Evolutionary conservation across 2,888 invertebrate genomes (phyloP), one percentile per base, ranked within the genome.

Genomic region (Drosophila lutescens): DNA sequence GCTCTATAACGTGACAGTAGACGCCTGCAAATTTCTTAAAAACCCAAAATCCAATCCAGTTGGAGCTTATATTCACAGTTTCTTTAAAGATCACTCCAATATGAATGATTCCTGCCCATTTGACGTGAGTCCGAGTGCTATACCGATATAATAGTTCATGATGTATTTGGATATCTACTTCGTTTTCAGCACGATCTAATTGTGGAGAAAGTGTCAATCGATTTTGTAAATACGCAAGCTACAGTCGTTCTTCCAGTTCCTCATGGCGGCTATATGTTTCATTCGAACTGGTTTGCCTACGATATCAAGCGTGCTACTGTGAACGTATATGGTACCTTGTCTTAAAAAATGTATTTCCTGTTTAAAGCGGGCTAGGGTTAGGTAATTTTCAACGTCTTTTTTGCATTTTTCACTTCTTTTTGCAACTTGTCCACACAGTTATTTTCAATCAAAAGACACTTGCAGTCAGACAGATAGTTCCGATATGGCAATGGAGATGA

Each of bases 401-500:
- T 12, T 20, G 15, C 12, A 5, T 7, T 17, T 20, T 12, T 20
- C 17, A 4, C 12, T 5, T 10, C 49, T 13, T 38, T 9, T 23
- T 8, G 6, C 3, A 47, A 12, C 47, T 32, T 32, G 17, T 13
- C 17, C 23, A 32, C 23, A 47, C 15, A 47, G 32, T 49, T 49
- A 17, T 49, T 49, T 32, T 49, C 32, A 34, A 49, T 49, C 17
- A 32, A 49, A 49, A 6, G 30, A 15, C 30, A 12, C 12, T 34
- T 56, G 12, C 13, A 38, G 34, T 49, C 36, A 38, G 40, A 51
- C 20, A 77, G 68, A 78, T 79, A 68, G 51, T 53, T 55, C 63
- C 43, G 59, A 75, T 73, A 79, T 61, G 73, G 20, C 74, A 71
- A 78, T 77, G 53, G 61, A 71, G 68, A 78, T 74, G 74, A 72